Base-by-base conservation (phyloP, 1,140 invertebrate genomes). In the Latrodectus geometricus region DNA sequence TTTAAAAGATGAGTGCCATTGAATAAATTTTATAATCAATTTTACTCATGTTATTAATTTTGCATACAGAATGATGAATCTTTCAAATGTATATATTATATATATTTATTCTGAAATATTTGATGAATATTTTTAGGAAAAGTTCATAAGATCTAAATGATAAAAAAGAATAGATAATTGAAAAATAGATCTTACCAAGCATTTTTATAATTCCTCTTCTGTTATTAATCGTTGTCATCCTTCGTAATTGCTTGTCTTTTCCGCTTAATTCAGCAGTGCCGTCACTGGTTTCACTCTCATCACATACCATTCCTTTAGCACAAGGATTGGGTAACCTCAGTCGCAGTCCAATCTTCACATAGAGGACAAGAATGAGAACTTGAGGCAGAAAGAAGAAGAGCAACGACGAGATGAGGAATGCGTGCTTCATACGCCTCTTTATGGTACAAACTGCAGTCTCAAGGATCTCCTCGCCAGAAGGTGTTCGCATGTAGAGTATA, bases 301-400 rank as follows among this genome's bases (percentile, higher is more conserved):
- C 35, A 12, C 49, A 21, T 12, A 21, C 21, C 5, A 17, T 9
- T 15, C 21, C 9, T 7, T 78, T 76, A 0, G 56, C 83, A 50
- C 77, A 20, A 17, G 50, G 88, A n/a, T 72, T 78, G 0, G 95
- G 94, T 77, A 93, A 91, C 88, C 94, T 93, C 56, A 97, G 91
- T 88, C 94, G 94, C 17, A 96, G 89, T 9, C 95, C 96, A 89
- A 97, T 97, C 78, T 96, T 91, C 15, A 95, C 92, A 90, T 97
- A 97, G 1, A 97, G 92, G 5, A 95, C 94, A 8, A 94, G 95
- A 89, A 97, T 97, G 54, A 97, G 91, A 17, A 95, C 94, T 95
- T 97, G 96, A 0, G 96, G 96, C 4, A 94, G 92, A 9, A 96
- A 93, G 90, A 97, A 97, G 91, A 97, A 96, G 23, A 97, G 90